phyloP scores from a whole-genome alignment of 2,888 invertebrate genomes.

The Sesamia inferens region DNA sequence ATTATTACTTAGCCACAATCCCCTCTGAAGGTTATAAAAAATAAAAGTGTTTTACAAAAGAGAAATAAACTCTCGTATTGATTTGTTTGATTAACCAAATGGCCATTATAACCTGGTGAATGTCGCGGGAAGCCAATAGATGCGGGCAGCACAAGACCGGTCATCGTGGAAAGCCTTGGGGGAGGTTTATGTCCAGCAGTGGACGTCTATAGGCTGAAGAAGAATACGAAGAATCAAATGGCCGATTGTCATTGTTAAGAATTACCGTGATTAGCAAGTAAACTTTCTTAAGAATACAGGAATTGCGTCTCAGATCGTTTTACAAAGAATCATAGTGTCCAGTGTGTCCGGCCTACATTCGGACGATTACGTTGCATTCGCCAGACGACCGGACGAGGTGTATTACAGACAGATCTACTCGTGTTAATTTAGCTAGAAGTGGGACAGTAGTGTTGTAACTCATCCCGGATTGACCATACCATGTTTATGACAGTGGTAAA shows the following conservation, averaged over 20 bases:
- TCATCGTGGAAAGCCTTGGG: too few species aligned
- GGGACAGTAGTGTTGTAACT: slow-evolving; percentile 64
- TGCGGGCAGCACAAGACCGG: too few species aligned
- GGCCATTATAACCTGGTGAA: too few species aligned
- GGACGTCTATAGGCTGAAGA: too few species aligned
- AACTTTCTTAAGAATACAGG: background rate
- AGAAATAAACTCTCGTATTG: too few species aligned
- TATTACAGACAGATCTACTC: slow-evolving; percentile 71
- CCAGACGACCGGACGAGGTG: slow-evolving; percentile 67
- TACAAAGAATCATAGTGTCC: slow-evolving; percentile 1
- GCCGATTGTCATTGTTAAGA: background rate
- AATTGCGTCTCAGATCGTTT: background rate
- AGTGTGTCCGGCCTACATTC: slow-evolving; percentile 46
- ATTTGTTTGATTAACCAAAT: too few species aligned
- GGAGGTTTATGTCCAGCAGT: too few species aligned
- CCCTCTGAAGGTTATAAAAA: too few species aligned
- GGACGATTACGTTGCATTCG: slow-evolving; percentile 51
- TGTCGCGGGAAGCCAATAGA: too few species aligned
- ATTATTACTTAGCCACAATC: too few species aligned
- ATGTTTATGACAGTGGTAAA: slow-evolving; percentile 11
- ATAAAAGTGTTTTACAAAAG: too few species aligned
- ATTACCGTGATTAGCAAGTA: background rate
- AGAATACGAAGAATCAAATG: too few species aligned
- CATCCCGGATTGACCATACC: slow-evolving; percentile 41
- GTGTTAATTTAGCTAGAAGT: slow-evolving; percentile 73